phyloP scores from a whole-genome alignment of 2,797 vertebrate species.

The Prunella strophiata region DNA sequence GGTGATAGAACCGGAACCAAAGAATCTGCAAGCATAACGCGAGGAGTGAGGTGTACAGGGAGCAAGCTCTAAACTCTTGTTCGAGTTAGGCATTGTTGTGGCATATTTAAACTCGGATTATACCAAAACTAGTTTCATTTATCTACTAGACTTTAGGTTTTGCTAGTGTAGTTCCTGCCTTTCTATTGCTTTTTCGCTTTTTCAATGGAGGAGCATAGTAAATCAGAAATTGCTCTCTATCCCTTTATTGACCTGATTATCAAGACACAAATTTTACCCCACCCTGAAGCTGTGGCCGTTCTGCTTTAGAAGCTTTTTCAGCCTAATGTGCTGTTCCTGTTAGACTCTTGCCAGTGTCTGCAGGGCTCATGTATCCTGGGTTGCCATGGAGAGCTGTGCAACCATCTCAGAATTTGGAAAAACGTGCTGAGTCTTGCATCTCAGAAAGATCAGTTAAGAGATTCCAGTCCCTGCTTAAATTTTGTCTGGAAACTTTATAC shows the following conservation, averaged over 20 bases:
- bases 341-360: neutral
- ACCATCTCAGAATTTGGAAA: neutral
- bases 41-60: neutral
- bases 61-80: neutral
- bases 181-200: neutral
- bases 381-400: constrained; percentile 17
- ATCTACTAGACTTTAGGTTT: neutral
- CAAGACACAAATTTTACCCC: neutral
- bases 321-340: neutral
- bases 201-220: rapidly evolving
- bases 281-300: neutral
- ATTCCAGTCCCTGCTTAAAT: neutral
- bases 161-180: neutral
- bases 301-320: neutral
- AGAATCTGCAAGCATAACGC: rapidly evolving
- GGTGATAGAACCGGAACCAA: neutral
- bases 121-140: neutral
- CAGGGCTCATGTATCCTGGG: neutral
- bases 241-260: neutral
- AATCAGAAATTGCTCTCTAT: neutral
- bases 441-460: neutral
- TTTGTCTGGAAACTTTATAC: neutral
- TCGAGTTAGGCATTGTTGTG: neutral
- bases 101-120: neutral
- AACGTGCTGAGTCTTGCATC: neutral